phyloP scores from a whole-genome alignment of 2,888 invertebrate genomes.

The Schizotus pectinicornis region DNA sequence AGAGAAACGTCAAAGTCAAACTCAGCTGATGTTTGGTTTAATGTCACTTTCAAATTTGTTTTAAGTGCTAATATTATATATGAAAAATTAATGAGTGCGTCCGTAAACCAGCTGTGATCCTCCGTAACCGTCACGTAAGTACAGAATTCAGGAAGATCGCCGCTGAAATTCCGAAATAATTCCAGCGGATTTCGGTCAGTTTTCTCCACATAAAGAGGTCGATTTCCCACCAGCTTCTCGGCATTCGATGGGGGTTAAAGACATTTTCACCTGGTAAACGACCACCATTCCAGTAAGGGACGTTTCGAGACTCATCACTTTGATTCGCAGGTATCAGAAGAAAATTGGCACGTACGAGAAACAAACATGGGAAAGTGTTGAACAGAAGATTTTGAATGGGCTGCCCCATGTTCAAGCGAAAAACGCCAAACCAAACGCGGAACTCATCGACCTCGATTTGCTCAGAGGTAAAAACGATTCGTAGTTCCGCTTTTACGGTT shows the following conservation, averaged over 20 bases:
- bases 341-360: conserved; percentile 97
- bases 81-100: not conserved
- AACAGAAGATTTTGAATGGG: conserved; percentile 87
- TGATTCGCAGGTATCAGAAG: conserved; percentile 80
- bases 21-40: conserved; percentile 9
- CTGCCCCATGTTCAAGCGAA: conserved; percentile 78
- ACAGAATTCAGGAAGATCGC: too few species aligned
- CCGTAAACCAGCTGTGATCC: not conserved
- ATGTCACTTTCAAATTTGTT: conserved; percentile 2
- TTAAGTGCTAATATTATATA: not conserved
- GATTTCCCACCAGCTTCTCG: not conserved
- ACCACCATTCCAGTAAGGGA: not conserved
- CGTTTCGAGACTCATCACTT: not conserved
- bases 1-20: conserved; percentile 3
- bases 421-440: conserved; percentile 82
- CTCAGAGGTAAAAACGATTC: conserved; percentile 75
- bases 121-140: too few species aligned
- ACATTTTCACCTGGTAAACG: conserved; percentile 48
- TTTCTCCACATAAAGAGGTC: not conserved
- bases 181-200: too few species aligned
- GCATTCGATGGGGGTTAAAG: conserved; percentile 49
- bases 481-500: conserved; percentile 14
- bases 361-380: conserved; percentile 96
- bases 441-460: conserved; percentile 94
- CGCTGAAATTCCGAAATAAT: too few species aligned